Evolutionary conservation across 1,140 invertebrate species (phyloP).

Genomic region (Drosophila pectinifera): DNA sequence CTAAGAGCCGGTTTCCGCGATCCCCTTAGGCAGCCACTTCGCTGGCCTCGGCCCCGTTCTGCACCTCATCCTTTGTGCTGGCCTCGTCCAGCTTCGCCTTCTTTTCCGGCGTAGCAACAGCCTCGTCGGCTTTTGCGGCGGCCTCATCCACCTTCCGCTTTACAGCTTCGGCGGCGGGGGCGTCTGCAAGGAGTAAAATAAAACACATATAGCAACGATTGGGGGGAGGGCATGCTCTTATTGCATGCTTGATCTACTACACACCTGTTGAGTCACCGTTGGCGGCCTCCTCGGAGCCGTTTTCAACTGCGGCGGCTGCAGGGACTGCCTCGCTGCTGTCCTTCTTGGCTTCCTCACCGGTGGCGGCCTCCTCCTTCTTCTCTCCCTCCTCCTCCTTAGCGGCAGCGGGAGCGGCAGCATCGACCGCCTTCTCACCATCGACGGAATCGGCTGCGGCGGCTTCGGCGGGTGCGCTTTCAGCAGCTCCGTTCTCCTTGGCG

Average conservation of each 20-base stretch:
- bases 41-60: constrained; percentile 81
- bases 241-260: constrained; percentile 10
- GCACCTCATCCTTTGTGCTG: constrained; percentile 83
- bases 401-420: constrained; percentile 28
- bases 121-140: constrained; percentile 72
- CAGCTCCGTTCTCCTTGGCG: constrained; percentile 60
- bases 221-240: too few relatives aligned
- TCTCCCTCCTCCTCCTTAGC: constrained; percentile 57
- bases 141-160: constrained; percentile 82
- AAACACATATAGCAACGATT: neutral
- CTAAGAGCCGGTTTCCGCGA: constrained; percentile 28
- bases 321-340: constrained; percentile 62
- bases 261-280: constrained; percentile 83
- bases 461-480: constrained; percentile 56
- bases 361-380: constrained; percentile 57
- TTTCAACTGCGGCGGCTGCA: constrained; percentile 63
- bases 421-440: constrained; percentile 50
- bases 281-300: constrained; percentile 71
- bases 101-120: constrained; percentile 82
- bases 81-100: constrained; percentile 83
- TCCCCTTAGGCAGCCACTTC: constrained; percentile 81
- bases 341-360: constrained; percentile 68
- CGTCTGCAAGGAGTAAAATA: constrained; percentile 46
- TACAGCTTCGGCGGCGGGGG: constrained; percentile 75
- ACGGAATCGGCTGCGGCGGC: constrained; percentile 25